These are phyloP conservation scores for Heliocidaris erythrogramma DNA, from an alignment of 35 echinoderm and acorn worm species.

Conservation along the genomic window DNA sequence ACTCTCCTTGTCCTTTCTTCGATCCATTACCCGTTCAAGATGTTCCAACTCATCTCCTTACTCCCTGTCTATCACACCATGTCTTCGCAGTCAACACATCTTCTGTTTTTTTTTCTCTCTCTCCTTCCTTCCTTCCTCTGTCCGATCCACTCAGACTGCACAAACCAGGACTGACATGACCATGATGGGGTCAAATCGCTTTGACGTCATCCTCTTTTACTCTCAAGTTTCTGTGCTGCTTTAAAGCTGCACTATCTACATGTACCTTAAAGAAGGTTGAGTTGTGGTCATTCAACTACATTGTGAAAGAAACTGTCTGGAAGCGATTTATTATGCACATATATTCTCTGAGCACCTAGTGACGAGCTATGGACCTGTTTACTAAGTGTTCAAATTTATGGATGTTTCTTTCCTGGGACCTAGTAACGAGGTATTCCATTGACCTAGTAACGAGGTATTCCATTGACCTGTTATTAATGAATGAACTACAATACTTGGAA, in stretches of 20 bases:
- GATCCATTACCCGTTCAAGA: neutral
- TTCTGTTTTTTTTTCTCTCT: neutral
- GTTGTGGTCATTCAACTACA: neutral
- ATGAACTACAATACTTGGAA: too few species aligned
- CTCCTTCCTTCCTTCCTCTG: neutral
- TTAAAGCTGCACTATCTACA: constrained; percentile 25
- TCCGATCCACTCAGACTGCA: neutral
- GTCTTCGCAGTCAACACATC: neutral
- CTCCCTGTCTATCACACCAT: neutral
- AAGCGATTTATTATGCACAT: too few species aligned
- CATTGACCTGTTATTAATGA: too few species aligned
- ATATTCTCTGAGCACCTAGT: too few species aligned
- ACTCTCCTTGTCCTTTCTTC: neutral
- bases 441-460: too few species aligned
- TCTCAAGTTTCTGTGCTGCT: neutral
- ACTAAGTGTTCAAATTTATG: too few species aligned
- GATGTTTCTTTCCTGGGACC: too few species aligned
- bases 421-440: too few species aligned
- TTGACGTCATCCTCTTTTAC: constrained; percentile 36
- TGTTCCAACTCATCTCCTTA: neutral
- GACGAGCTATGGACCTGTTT: too few species aligned
- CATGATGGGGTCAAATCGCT: constrained; percentile 43
- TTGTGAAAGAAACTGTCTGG: too few species aligned
- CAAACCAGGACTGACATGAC: constrained; percentile 18
- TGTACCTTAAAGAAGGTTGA: neutral